A percentile compares a stretch with the other conserved stretches of the same genome.
Conservation (phyloP, 53 echinoderm and acorn worm species). For the Paracentrotus lividus region DNA sequence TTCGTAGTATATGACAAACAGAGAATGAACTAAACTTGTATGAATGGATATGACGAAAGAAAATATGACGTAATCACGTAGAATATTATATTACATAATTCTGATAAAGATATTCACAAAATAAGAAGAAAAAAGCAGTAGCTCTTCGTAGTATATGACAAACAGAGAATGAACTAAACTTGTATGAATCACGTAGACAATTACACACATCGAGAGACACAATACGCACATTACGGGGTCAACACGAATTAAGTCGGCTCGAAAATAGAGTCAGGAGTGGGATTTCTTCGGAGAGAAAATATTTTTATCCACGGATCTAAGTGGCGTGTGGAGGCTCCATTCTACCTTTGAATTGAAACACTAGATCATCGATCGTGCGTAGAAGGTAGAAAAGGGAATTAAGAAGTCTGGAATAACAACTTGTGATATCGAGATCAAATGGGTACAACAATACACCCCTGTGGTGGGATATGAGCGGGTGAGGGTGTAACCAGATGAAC, state of each 20-base stretch:
- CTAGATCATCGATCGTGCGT: slow-evolving; percentile 30
- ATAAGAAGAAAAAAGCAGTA: neutral
- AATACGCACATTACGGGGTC: too few species aligned
- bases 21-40: too few species aligned
- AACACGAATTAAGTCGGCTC: neutral
- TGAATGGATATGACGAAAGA: too few species aligned
- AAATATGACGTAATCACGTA: too few species aligned
- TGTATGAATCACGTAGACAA: neutral
- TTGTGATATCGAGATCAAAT: neutral
- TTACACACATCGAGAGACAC: neutral
- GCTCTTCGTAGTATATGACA: neutral
- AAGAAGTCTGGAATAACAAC: slow-evolving; percentile 55
- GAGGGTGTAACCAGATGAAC: neutral
- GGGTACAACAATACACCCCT: slow-evolving; percentile 21
- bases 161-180: neutral
- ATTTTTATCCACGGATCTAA: neutral
- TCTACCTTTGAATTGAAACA: neutral
- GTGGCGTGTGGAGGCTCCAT: neutral
- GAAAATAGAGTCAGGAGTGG: neutral
- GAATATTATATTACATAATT: too few species aligned
- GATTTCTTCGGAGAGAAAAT: slow-evolving; percentile 21
- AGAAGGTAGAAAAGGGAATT: slow-evolving; percentile 10
- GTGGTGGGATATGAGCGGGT: neutral
- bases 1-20: too few species aligned
- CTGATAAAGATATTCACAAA: too few species aligned